Percentiles rank a stretch among this genome's conserved stretches.
These are phyloP conservation scores for Calliopsis andreniformis DNA, from an alignment of 1,140 invertebrate genomes.

Conservation along the genomic window DNA sequence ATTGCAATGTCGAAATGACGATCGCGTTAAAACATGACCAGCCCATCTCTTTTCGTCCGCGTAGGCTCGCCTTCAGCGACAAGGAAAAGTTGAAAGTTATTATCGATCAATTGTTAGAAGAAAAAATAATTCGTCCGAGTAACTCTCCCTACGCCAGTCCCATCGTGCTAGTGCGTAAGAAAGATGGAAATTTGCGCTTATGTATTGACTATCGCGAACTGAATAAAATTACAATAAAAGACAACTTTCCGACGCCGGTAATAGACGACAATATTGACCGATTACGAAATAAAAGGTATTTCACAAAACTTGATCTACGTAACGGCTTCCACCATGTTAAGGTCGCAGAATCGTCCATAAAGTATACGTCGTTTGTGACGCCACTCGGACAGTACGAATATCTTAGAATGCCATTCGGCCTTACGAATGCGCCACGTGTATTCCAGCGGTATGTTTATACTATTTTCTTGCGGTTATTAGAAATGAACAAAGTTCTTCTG, in stretches of 20 bases:
- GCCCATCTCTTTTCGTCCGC: background rate
- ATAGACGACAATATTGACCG: conserved; percentile 2
- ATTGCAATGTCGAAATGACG: background rate
- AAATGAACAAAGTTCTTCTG: background rate
- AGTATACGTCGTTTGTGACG: background rate
- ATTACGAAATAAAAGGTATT: background rate
- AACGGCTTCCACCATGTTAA: conserved; percentile 1
- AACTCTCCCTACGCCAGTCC: background rate
- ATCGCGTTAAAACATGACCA: background rate
- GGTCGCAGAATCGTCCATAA: background rate
- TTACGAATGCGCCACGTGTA: background rate
- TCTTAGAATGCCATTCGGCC: background rate
- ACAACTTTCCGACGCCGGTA: conserved; percentile 4
- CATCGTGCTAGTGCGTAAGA: background rate
- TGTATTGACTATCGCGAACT: conserved; percentile 3
- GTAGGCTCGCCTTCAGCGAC: background rate
- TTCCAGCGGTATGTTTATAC: background rate
- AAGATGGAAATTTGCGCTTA: background rate
- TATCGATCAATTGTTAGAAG: background rate
- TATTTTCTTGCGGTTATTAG: background rate
- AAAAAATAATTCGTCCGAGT: background rate
- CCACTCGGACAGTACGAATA: conserved; percentile 9
- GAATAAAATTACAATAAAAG: background rate
- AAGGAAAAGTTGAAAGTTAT: background rate
- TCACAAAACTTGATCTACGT: background rate